phyloP scores from a whole-genome alignment of 2,797 vertebrate genomes.

The Alauda arvensis region DNA sequence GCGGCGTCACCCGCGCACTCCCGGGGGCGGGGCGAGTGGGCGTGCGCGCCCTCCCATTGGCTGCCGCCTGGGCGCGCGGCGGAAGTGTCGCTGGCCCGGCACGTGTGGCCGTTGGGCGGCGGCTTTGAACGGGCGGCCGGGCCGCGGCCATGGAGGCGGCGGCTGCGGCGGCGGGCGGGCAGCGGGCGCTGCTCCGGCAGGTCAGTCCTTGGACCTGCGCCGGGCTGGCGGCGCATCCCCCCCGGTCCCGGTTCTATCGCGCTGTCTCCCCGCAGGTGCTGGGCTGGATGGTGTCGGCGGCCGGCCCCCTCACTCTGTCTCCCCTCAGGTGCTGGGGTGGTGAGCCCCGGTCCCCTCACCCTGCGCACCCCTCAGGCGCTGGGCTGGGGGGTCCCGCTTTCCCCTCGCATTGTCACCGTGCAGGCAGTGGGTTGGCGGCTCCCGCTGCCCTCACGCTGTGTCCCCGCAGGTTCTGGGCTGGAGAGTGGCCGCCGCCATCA shows the following conservation, averaged over 20 bases:
- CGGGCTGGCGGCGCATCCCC: not conserved
- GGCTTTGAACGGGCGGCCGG: constrained; percentile 8
- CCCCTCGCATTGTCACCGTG: too few relatives aligned
- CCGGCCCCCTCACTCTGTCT: not conserved
- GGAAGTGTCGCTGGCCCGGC: not conserved
- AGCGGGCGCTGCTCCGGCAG: constrained; percentile 23
- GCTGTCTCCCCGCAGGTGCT: not conserved
- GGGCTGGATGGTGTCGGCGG: not conserved
- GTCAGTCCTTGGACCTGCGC: not conserved
- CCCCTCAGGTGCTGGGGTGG: not conserved
- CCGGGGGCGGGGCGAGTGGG: not conserved
- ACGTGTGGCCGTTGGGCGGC: not conserved
- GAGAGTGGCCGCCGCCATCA: constrained; percentile 84
- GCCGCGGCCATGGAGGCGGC: not conserved
- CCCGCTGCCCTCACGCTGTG: not conserved
- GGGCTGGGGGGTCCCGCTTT: too few relatives aligned
- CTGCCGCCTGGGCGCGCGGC: not conserved
- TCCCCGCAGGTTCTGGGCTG: constrained; percentile 57
- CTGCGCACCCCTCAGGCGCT: not conserved
- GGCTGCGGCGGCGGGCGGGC: not conserved
- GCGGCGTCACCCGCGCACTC: accelerated
- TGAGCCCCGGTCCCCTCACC: not conserved
- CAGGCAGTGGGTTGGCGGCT: accelerated
- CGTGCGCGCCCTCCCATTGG: not conserved
- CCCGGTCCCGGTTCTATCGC: not conserved